Conservation (phyloP, 2,888 invertebrate species). For the Folsomia candida region DNA sequence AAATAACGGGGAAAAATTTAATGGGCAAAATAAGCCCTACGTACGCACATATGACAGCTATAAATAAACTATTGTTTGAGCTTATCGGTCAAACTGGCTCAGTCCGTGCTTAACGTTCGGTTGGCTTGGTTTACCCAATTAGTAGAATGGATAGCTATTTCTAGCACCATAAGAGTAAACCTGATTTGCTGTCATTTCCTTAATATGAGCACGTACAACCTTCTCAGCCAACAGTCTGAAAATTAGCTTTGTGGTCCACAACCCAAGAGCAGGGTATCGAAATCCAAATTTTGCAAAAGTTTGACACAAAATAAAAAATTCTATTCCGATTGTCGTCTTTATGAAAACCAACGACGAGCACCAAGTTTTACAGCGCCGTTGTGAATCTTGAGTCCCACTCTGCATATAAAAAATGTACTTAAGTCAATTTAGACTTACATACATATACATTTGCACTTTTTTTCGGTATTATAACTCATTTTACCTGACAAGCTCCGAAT, state of each 20-base stretch:
- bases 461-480: no score
- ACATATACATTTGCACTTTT: no score
- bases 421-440: no score
- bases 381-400: slow-evolving; percentile 41
- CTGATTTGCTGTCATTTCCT: slow-evolving; percentile 32
- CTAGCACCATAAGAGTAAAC: slow-evolving; percentile 37
- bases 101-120: neutral
- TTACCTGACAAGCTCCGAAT: slow-evolving; percentile 46
- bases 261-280: slow-evolving; percentile 37
- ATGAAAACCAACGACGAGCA: slow-evolving; percentile 42
- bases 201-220: slow-evolving; percentile 39
- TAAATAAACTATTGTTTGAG: no score
- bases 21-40: no score
- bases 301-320: slow-evolving; percentile 42
- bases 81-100: no score
- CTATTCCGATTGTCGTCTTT: slow-evolving; percentile 40
- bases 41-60: no score
- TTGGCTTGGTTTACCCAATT: neutral
- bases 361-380: slow-evolving; percentile 43
- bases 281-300: slow-evolving; percentile 43
- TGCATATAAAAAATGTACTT: slow-evolving; percentile 14
- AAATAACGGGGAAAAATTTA: no score
- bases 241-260: slow-evolving; percentile 43
- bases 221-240: slow-evolving; percentile 39
- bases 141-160: slow-evolving; percentile 42